phyloP scores from a whole-genome alignment of 2,888 invertebrate species.

The Cremastinae sp. region DNA sequence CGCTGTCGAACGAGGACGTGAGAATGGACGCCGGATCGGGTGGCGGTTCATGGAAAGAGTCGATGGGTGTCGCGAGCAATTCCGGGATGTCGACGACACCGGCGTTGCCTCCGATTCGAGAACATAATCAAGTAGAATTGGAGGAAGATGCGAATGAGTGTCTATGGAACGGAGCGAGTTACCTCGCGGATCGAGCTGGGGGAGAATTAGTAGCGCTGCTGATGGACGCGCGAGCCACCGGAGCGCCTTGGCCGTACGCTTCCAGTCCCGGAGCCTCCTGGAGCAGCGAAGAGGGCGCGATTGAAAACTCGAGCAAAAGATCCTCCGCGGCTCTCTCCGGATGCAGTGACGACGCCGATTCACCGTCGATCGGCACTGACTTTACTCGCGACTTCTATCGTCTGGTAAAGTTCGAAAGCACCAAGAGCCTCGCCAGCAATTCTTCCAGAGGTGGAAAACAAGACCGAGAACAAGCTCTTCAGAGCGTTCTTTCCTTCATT shows the following conservation, averaged over 20 bases:
- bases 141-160: conserved; percentile 89
- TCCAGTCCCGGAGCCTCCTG: conserved; percentile 81
- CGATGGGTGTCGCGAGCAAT: conserved; percentile 58
- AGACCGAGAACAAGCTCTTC: conserved; percentile 86
- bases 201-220: conserved; percentile 83
- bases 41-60: conserved; percentile 53
- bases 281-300: conserved; percentile 80
- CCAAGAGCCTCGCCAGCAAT: conserved; percentile 88
- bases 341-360: conserved; percentile 84
- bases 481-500: conserved; percentile 88
- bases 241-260: conserved; percentile 85
- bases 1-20: conserved; percentile 87
- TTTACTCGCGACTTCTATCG: conserved; percentile 91
- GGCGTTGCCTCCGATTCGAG: conserved; percentile 87
- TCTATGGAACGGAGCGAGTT: conserved; percentile 88
- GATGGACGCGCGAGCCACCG: conserved; percentile 81
- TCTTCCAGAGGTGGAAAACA: conserved; percentile 85
- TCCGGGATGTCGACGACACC: conserved; percentile 79
- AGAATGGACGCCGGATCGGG: conserved; percentile 75
- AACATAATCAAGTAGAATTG: conserved; percentile 86
- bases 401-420: conserved; percentile 90
- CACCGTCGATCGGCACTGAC: conserved; percentile 86
- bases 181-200: conserved; percentile 85
- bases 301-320: conserved; percentile 84
- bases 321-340: conserved; percentile 87